phyloP scores from a whole-genome alignment of 2,113 vertebrate species.

The Rhinichthys klamathensis region DNA sequence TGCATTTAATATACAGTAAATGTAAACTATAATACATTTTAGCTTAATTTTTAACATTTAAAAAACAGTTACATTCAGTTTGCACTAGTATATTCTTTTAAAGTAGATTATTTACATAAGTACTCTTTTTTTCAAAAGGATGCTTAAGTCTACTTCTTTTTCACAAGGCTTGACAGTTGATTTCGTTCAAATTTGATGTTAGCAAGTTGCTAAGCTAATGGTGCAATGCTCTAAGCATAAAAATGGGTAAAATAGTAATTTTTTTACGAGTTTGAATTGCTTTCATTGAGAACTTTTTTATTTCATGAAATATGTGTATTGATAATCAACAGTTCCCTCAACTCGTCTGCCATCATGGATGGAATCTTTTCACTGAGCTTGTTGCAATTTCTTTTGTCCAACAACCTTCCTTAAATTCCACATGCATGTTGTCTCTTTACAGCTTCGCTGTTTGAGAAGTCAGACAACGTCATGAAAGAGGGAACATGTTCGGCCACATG shows the following conservation, averaged over 20 bases:
- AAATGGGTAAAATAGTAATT: not conserved
- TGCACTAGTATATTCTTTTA: not conserved
- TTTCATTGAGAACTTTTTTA: not conserved
- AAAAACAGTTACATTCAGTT: not conserved
- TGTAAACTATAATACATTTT: not conserved
- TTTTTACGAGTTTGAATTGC: not conserved
- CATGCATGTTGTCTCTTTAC: constrained; percentile 51
- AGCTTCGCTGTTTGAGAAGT: constrained; percentile 83
- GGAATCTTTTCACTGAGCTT: not conserved
- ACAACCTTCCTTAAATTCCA: not conserved
- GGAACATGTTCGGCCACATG: constrained; percentile 90
- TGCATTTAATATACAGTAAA: not conserved
- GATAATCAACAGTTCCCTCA: not conserved
- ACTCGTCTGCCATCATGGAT: not conserved
- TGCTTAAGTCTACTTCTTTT: not conserved
- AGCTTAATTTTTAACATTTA: not conserved
- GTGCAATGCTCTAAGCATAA: not conserved
- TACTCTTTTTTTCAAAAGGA: not conserved
- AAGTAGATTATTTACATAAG: not conserved
- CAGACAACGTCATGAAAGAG: constrained; percentile 81
- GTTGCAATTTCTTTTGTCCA: not conserved
- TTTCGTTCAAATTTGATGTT: not conserved
- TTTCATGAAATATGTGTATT: not conserved
- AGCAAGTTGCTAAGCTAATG: not conserved
- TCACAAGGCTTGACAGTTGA: not conserved